phyloP scores from a whole-genome alignment of 2,113 vertebrate species.

The Anoplopoma fimbria region DNA sequence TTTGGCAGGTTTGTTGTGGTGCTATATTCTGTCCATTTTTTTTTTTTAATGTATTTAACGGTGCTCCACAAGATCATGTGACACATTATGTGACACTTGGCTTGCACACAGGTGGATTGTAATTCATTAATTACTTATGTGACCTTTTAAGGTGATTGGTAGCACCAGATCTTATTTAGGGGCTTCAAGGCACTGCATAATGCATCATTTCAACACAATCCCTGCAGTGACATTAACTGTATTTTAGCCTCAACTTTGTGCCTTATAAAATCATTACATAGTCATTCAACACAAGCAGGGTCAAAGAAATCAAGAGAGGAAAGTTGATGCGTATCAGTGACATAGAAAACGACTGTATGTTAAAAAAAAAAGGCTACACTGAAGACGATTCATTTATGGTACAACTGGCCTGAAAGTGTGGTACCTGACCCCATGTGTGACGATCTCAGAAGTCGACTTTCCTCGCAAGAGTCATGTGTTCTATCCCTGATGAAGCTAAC shows the following conservation, averaged over 20 bases:
- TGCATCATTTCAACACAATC: not conserved
- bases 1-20: no score
- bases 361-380: conserved; percentile 8
- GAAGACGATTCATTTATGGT: conserved; percentile 2
- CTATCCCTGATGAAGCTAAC: conserved; percentile 28
- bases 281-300: not conserved
- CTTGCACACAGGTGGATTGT: no score
- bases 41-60: no score
- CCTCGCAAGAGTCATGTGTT: conserved; percentile 26
- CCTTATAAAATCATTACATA: not conserved
- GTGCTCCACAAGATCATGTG: no score
- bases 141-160: no score
- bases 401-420: conserved; percentile 13
- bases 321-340: not conserved
- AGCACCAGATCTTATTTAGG: no score
- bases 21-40: no score
- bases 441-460: conserved; percentile 24
- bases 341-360: not conserved
- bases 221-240: not conserved
- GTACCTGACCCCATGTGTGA: conserved; percentile 24
- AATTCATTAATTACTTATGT: no score
- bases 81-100: no score
- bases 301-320: not conserved
- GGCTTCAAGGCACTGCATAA: no score
- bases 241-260: not conserved